Percentiles rank a stretch among this genome's conserved stretches.
Conservation (phyloP, 2,888 invertebrate genomes). For the Calameuta filiformis region DNA sequence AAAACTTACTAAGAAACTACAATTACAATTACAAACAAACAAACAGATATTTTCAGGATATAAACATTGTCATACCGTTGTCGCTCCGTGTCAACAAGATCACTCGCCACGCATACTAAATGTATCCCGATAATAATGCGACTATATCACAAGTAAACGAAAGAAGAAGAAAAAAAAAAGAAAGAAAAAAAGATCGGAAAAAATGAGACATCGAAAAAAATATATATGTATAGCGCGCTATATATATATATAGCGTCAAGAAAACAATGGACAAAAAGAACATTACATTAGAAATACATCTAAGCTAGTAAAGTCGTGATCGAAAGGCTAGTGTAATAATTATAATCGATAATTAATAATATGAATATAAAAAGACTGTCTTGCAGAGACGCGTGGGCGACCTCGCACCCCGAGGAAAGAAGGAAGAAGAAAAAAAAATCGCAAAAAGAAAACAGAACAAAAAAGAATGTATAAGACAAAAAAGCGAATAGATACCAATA, state of each 20-base stretch:
- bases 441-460: background rate
- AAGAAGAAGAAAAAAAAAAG: background rate
- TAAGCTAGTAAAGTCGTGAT: slow-evolving; percentile 12
- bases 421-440: slow-evolving; percentile 4
- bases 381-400: slow-evolving; percentile 16
- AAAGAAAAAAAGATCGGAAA: background rate
- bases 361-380: slow-evolving; percentile 29
- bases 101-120: slow-evolving; percentile 5
- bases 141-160: too few species aligned
- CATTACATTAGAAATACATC: slow-evolving; percentile 29
- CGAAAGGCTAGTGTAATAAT: slow-evolving; percentile 13
- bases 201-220: background rate
- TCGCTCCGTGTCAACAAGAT: slow-evolving; percentile 24
- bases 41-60: too few species aligned
- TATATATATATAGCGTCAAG: background rate
- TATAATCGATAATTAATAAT: slow-evolving; percentile 27
- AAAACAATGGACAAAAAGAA: slow-evolving; percentile 18
- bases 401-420: background rate
- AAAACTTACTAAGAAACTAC: too few species aligned
- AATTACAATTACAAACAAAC: too few species aligned
- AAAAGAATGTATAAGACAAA: background rate
- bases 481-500: slow-evolving; percentile 5
- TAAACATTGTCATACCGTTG: slow-evolving; percentile 18
- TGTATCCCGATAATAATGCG: too few species aligned
- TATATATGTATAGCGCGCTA: background rate